Evolutionary conservation across 92 coral and sea anemone genomes (phyloP).

Genomic region (Diadumene lineata): DNA sequence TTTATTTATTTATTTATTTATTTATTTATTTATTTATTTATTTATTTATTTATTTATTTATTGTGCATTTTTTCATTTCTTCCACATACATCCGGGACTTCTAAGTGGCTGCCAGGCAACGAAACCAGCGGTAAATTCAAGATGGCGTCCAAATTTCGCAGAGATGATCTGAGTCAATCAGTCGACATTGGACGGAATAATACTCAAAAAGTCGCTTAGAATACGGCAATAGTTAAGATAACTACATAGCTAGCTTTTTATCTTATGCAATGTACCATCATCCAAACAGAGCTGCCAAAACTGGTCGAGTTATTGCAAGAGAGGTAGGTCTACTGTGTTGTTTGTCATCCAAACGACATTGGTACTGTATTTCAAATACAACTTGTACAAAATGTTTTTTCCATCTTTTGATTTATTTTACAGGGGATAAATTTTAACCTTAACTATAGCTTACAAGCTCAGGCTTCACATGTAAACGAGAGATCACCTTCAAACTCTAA

Average conservation of each 20-base stretch:
- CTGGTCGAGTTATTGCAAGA: conserved; percentile 95
- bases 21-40: neutral
- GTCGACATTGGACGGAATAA: neutral
- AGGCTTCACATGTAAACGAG: conserved; percentile 94
- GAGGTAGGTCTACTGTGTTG: conserved; percentile 66
- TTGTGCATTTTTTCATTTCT: neutral
- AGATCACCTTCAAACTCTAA: conserved; percentile 61
- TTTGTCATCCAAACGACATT: too few relatives aligned
- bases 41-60: neutral
- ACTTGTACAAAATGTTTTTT: too few relatives aligned
- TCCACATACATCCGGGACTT: conserved; percentile 25
- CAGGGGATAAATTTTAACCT: conserved; percentile 88
- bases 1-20: too few relatives aligned
- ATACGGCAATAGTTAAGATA: neutral
- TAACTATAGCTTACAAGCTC: conserved; percentile 94
- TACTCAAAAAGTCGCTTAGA: neutral
- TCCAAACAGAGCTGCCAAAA: conserved; percentile 91
- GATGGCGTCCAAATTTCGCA: conserved; percentile 27
- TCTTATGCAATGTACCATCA: conserved; percentile 81
- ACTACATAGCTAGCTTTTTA: neutral
- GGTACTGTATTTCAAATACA: too few relatives aligned
- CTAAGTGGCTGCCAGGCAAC: conserved; percentile 48
- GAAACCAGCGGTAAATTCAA: conserved; percentile 51
- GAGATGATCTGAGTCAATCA: neutral
- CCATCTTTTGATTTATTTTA: neutral